phyloP scores from a whole-genome alignment of 2,797 vertebrate genomes.

The Crocidura indochinensis region DNA sequence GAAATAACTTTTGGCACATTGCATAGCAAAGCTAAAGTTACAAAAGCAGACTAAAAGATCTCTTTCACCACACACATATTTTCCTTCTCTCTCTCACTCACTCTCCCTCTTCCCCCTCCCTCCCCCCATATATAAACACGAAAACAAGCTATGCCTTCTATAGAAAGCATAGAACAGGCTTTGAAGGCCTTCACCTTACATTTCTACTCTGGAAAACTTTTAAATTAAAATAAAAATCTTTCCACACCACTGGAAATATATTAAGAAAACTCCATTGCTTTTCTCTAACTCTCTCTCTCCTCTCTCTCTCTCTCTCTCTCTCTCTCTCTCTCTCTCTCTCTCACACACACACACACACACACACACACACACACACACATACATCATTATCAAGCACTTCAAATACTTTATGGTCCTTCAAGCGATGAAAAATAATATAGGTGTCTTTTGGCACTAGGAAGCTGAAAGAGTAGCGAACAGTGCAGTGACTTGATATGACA shows the following conservation, averaged over 20 bases:
- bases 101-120: too few relatives aligned
- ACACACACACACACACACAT: background rate
- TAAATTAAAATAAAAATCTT: background rate
- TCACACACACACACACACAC: background rate
- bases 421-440: constrained; percentile 76
- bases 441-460: constrained; percentile 61
- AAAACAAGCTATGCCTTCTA: constrained; percentile 31
- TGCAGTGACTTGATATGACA: constrained; percentile 71
- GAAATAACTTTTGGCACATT: constrained; percentile 90
- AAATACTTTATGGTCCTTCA: constrained; percentile 59
- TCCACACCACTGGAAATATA: constrained; percentile 53
- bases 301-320: too few relatives aligned
- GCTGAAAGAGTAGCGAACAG: constrained; percentile 66
- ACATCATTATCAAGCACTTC: constrained; percentile 44
- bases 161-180: background rate
- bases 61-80: constrained; percentile 83
- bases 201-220: constrained; percentile 63
- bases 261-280: constrained; percentile 26
- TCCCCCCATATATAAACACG: background rate
- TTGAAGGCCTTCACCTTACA: constrained; percentile 48
- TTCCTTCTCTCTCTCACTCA: constrained; percentile 6
- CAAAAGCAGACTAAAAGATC: constrained; percentile 88
- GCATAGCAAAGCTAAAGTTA: constrained; percentile 88
- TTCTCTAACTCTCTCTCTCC: too few relatives aligned
- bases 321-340: background rate